phyloP scores from a whole-genome alignment of 2,888 invertebrate species.

The Erynnis tages region DNA sequence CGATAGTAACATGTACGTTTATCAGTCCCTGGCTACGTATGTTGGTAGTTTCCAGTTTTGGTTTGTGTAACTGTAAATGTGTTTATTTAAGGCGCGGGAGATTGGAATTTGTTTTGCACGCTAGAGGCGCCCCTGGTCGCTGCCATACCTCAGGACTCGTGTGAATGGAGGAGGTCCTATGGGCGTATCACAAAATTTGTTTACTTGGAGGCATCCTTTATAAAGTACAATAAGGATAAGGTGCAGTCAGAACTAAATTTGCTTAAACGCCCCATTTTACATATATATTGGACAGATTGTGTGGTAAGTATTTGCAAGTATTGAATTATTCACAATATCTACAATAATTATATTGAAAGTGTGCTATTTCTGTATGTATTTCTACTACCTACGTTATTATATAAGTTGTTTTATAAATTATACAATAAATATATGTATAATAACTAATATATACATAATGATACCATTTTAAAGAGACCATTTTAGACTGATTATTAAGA shows the following conservation, averaged over 20 bases:
- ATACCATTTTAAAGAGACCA: too few species aligned
- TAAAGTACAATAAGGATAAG: slow-evolving; percentile 88
- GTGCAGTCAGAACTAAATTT: slow-evolving; percentile 90
- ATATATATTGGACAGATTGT: slow-evolving; percentile 97
- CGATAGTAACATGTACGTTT: slow-evolving; percentile 87
- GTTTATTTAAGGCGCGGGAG: slow-evolving; percentile 87
- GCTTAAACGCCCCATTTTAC: slow-evolving; percentile 93
- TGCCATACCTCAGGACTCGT: slow-evolving; percentile 91
- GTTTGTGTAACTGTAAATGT: slow-evolving; percentile 29
- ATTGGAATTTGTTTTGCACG: slow-evolving; percentile 91
- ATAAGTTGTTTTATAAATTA: too few species aligned
- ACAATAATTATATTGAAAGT: too few species aligned
- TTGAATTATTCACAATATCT: too few species aligned
- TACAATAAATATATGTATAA: too few species aligned
- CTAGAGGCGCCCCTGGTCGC: slow-evolving; percentile 89
- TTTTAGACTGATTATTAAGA: too few species aligned
- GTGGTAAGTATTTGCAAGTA: too few species aligned
- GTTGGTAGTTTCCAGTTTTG: slow-evolving; percentile 14
- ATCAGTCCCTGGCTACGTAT: slow-evolving; percentile 1
- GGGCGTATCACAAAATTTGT: slow-evolving; percentile 93
- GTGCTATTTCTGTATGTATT: too few species aligned
- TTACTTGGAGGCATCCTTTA: slow-evolving; percentile 90
- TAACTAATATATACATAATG: too few species aligned
- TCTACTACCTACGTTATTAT: too few species aligned
- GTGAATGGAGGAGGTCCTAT: slow-evolving; percentile 95